Conservation (phyloP, 2,888 invertebrate genomes). For the Acanthococcus lagerstroemiae region DNA sequence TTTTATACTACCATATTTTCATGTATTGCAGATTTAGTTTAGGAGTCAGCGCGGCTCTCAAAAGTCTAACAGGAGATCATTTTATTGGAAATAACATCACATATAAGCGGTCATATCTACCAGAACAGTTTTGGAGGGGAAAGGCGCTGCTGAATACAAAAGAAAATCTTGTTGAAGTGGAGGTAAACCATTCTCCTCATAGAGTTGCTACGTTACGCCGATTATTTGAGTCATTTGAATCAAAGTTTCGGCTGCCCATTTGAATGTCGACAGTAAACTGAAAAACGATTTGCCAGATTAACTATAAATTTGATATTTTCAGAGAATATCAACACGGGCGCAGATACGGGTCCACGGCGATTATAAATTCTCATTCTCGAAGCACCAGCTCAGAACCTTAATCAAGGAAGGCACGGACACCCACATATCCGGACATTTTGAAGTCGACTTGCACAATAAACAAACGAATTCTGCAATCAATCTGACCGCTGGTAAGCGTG, state of each 20-base stretch:
- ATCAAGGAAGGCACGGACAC: slow-evolving; percentile 49
- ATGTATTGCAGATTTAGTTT: slow-evolving; percentile 34
- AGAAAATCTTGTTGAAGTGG: slow-evolving; percentile 27
- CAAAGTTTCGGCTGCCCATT: background rate
- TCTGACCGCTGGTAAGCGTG: slow-evolving; percentile 57
- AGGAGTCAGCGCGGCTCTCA: slow-evolving; percentile 32
- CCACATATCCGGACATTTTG: slow-evolving; percentile 51
- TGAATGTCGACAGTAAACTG: too few species aligned
- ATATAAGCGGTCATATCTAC: slow-evolving; percentile 36
- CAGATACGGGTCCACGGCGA: slow-evolving; percentile 33
- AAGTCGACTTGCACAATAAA: slow-evolving; percentile 49
- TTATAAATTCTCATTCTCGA: slow-evolving; percentile 41
- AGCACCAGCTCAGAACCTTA: slow-evolving; percentile 51
- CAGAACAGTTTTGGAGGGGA: slow-evolving; percentile 36
- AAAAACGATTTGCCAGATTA: background rate
- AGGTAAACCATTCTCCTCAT: slow-evolving; percentile 7
- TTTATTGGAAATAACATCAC: slow-evolving; percentile 35
- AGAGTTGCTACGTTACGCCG: background rate
- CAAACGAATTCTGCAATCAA: slow-evolving; percentile 56
- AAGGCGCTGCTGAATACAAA: slow-evolving; percentile 29
- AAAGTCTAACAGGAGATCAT: slow-evolving; percentile 32
- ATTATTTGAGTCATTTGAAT: background rate
- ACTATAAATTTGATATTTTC: background rate
- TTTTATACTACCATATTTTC: too few species aligned
- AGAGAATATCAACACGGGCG: slow-evolving; percentile 36